Base-by-base conservation (phyloP, 2,888 invertebrate species). In the Lamellibrachia satsuma region DNA sequence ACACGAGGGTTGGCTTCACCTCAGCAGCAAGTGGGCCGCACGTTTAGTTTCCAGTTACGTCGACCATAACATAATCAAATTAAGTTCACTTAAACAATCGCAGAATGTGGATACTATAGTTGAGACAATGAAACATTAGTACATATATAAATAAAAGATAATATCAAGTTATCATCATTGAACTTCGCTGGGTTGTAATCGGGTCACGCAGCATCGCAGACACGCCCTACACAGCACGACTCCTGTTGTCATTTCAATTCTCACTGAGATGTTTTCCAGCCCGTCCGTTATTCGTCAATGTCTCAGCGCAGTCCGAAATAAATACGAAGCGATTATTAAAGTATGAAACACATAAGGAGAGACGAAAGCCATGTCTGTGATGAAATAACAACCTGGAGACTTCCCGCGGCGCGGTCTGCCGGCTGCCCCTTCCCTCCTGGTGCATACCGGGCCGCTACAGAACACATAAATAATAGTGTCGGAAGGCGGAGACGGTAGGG, bases 401-500 rank as follows among this genome's bases (percentile, higher is more conserved):
- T 75, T 75, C 75, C 75, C 15, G 75, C 75, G 15, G 75, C 75
- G 75, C 39, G 0, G 75, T 75, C 75, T 75, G n/a, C 22, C 75
- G 75, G 15, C 75, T 75, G 75, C 4, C n/a, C 75, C 75, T 6
- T 75, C 75, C 75, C 75, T 75, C 75, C 75, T 15, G 75, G 75
- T 15, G 75, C 22, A 3, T 22, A n/a, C 4, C 22, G 75, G 75
- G 22, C 75, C 75, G 75, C 75, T 75, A 11, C 75, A 22, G 22
- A 22, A 3, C 0, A 75, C 75, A 75, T 75, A 75, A 75, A 75
- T 75, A 75, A 75, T n/a, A 11, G 75, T 15, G 55, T 55, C 55
- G 55, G 55, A 55, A 55, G 75, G 75, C 75, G 75, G 60, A 75
- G 75, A 75, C 75, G 75, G 75, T 75, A 75, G 75, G 75, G 75